phyloP scores from a whole-genome alignment of 2,888 invertebrate genomes.

The Ochropacha duplaris region DNA sequence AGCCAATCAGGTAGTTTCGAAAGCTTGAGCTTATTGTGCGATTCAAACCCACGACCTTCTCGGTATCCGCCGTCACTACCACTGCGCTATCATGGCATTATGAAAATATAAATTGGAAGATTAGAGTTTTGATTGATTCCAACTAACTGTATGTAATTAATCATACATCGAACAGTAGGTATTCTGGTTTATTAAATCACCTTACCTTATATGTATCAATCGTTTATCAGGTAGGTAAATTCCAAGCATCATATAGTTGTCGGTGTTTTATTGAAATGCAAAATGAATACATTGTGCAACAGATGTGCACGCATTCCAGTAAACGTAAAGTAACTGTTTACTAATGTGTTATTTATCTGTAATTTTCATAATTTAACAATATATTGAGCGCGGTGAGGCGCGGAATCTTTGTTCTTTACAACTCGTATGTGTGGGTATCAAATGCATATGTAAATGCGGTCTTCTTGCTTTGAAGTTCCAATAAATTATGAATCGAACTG shows the following conservation, averaged over 20 bases:
- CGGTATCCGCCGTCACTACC: too few relatives aligned
- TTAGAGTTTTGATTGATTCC: too few relatives aligned
- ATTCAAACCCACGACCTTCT: too few relatives aligned
- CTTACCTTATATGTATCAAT: background rate
- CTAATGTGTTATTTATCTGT: background rate
- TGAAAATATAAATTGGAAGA: too few relatives aligned
- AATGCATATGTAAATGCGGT: background rate
- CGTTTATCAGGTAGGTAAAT: background rate
- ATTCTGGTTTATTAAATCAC: background rate
- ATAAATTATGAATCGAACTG: background rate
- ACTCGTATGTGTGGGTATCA: too few relatives aligned
- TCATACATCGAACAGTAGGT: too few relatives aligned
- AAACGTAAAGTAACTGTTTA: background rate
- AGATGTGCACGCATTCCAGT: background rate
- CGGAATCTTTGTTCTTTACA: background rate
- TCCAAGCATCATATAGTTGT: background rate
- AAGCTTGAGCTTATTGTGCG: too few relatives aligned
- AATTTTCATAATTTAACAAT: constrained; percentile 1
- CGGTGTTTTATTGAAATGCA: background rate
- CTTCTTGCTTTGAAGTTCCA: background rate
- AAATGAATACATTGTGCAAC: background rate
- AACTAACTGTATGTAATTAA: too few relatives aligned
- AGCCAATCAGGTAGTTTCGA: too few relatives aligned
- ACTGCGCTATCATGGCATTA: too few relatives aligned
- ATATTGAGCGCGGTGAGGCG: background rate